A percentile compares a stretch with the other conserved stretches of the same genome.
These are phyloP conservation scores for Ophthalmolycus amberensis DNA, from an alignment of 2,113 vertebrate genomes.

Conservation along the genomic window DNA sequence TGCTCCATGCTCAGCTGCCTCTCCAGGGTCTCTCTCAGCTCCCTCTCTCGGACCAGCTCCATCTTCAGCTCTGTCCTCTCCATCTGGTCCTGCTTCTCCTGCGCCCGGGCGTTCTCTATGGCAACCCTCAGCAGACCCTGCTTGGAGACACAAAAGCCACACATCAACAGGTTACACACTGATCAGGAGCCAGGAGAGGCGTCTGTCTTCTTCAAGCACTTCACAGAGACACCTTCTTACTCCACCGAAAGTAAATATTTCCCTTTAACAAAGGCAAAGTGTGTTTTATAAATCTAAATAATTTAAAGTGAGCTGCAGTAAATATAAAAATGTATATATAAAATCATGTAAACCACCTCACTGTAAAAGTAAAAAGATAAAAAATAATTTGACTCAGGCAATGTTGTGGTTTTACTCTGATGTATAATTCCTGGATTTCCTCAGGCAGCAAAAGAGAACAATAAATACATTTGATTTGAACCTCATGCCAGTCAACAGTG, in stretches of 20 bases:
- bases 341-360: neutral
- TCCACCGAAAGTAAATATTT: neutral
- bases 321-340: neutral
- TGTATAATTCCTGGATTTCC: conserved; percentile 27
- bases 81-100: conserved; percentile 98
- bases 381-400: neutral
- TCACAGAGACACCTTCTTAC: neutral
- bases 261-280: conserved; percentile 4
- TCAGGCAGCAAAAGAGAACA: neutral
- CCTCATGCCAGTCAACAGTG: neutral
- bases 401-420: conserved; percentile 1
- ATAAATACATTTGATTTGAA: neutral
- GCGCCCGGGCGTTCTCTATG: conserved; percentile 96
- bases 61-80: conserved; percentile 99
- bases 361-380: neutral
- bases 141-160: conserved; percentile 77
- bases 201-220: neutral
- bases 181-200: conserved; percentile 11
- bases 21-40: conserved; percentile 96
- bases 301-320: neutral
- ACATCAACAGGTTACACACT: conserved; percentile 74
- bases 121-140: conserved; percentile 99
- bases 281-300: neutral
- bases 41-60: conserved; percentile 97
- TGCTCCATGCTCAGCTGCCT: conserved; percentile 97